These are phyloP conservation scores for Scaeva pyrastri DNA, from an alignment of 2,888 invertebrate species.

Conservation along the genomic window DNA sequence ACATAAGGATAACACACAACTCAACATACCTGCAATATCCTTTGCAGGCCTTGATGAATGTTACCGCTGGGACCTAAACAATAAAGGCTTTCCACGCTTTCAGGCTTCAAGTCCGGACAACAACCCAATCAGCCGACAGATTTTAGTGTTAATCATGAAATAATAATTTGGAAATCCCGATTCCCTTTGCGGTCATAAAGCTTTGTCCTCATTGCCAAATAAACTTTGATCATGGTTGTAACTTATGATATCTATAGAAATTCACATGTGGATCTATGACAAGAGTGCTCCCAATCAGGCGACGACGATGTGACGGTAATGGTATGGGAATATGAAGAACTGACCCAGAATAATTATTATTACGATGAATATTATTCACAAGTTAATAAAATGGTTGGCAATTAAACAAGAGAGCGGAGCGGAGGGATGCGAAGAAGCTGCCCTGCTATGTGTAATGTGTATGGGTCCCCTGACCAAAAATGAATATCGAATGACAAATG, in stretches of 20 bases:
- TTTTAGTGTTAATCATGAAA: conserved; percentile 70
- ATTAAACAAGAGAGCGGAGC: conserved; percentile 35
- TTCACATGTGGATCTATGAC: conserved; percentile 10
- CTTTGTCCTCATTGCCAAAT: conserved; percentile 27
- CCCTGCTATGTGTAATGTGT: conserved; percentile 13
- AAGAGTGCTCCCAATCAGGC: conserved; percentile 19
- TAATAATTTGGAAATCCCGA: conserved; percentile 65
- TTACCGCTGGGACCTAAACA: conserved; percentile 50
- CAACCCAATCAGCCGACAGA: conserved; percentile 56
- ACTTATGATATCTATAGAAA: conserved; percentile 37
- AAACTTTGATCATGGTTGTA: conserved; percentile 48
- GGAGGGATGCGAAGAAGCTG: conserved; percentile 33
- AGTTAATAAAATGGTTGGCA: conserved; percentile 69
- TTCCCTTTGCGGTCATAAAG: conserved; percentile 66
- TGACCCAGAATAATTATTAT: conserved; percentile 65
- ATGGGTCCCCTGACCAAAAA: conserved; percentile 69
- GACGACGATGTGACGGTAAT: conserved; percentile 28
- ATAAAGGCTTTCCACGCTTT: conserved; percentile 47
- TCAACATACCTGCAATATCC: conserved; percentile 16
- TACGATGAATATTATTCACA: conserved; percentile 67
- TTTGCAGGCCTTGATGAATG: conserved; percentile 44
- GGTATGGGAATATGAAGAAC: conserved; percentile 42
- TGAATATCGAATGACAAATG: conserved; percentile 76
- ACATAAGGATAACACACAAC: conserved; percentile 1
- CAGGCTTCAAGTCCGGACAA: conserved; percentile 51